Base-by-base conservation (phyloP, 2,888 invertebrate species). In the Melanotus villosus region DNA sequence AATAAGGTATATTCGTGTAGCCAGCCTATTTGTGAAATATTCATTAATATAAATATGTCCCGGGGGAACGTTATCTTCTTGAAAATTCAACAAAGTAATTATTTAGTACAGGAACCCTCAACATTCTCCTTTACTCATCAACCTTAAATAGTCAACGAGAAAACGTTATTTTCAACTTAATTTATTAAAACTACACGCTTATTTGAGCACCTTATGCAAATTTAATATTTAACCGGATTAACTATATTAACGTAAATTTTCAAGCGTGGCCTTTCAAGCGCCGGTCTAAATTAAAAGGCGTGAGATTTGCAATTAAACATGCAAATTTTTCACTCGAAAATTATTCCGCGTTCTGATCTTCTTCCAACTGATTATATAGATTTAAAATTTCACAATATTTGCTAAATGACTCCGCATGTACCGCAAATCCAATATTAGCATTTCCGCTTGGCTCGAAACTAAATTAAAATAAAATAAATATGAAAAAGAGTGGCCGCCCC, bases 281-380 rank as follows among this genome's bases (percentile, higher is more conserved):
- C n/a, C 19, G 10, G 21, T 45, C 21, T 10, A 45, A 45, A 45
- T 45, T 45, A 45, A 45, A 45, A 45, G 47, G 23, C 47, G 47
- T 12, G 12, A 23, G 23, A 47, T 47, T 34, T 52, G 52, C 52
- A 52, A 52, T 52, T 52, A 52, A 30, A 52, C 30, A 52, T 52
- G 52, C 34, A 52, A 32, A 52, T 52, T 32, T 52, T 32, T 1
- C 23, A 10, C 47, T 47, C 23, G 12, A 1, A 45, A 19, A 45
- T 45, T 45, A 45, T 21, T 45, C 21, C 2, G 14, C 2, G 1
- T 12, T 1, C 3, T 9, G 9, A 32, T 32, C n/a, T 18, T 16
- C 7, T 2, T 0, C 41, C n/a, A n/a, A n/a, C n/a, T n/a, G n/a
- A n/a, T n/a, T n/a, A n/a, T 9, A 18, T 41, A 14, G 1, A 16